Evolutionary conservation across 2,113 vertebrate species (phyloP), one percentile per base, ranked within the genome.

Genomic region (Catharus fuscescens): DNA sequence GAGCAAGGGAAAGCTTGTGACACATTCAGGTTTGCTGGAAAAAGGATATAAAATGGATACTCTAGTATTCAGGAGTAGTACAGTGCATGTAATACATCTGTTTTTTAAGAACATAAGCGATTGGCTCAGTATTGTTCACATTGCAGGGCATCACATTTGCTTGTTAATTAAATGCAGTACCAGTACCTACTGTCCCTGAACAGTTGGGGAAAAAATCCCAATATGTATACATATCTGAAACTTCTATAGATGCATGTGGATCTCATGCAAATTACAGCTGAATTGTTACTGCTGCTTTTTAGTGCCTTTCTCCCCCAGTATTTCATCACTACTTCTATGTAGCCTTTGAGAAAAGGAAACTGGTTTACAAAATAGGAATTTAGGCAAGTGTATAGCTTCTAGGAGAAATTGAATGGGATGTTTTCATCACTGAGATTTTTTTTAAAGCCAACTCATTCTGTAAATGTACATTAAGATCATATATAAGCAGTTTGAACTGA

Each of bases 121-220:
- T 96, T 95, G 94, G 61, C 95, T 97, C 96, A 94, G 96, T 90
- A 95, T 96, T 98, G 97, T 97, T 98, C 98, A 96, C 96, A 93
- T 97, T 0, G 48, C 96, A 97, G 97, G 97, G 97, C 96, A 96
- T 96, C 96, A 95, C 94, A 96, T 97, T 97, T 96, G 90, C 97
- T 97, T 97, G 97, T 98, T 98, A 98, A 98, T 98, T 98, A 98
- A 97, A 98, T 97, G 96, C 96, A 93, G 74, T 93, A 96, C 95
- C 95, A 95, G 85, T 95, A 86, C 95, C 96, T 90, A 88, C 90
- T 92, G 89, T 96, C 96, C 96, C 97, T 96, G 96, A 97, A 92
- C 97, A 97, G 94, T 96, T 95, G 71, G 86, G 86, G 89, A 10
- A 78, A 90, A 95, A 93, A 96, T 94, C 93, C 94, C 94, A 71